These are phyloP conservation scores for Anthopleura sola DNA, from an alignment of 64 coral and sea anemone genomes.

Conservation along the genomic window DNA sequence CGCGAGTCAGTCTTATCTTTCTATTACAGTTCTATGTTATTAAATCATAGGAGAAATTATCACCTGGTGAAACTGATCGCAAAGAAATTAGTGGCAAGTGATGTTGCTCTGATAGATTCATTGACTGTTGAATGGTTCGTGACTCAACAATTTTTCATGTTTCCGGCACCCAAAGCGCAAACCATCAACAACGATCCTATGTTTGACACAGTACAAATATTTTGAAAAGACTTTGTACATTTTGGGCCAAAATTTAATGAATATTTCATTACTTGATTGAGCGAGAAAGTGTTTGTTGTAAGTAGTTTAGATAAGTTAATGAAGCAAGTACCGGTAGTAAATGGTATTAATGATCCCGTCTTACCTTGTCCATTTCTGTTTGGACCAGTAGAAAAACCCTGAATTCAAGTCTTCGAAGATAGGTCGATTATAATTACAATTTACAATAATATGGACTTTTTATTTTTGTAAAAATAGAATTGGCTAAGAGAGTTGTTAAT, in stretches of 20 bases:
- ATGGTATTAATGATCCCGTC: constrained; percentile 2
- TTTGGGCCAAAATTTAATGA: not conserved
- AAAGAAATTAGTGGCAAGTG: not conserved
- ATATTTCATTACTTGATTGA: constrained; percentile 16
- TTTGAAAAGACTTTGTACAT: constrained; percentile 14
- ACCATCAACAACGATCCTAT: not conserved
- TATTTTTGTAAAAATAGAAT: constrained; percentile 10
- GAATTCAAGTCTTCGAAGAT: not conserved
- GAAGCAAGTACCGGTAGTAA: constrained; percentile 13
- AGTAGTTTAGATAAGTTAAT: constrained; percentile 14
- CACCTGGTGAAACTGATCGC: not conserved
- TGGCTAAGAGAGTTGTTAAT: not conserved
- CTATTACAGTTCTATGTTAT: constrained; percentile 7
- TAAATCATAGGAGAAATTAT: not conserved
- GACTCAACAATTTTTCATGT: constrained; percentile 1
- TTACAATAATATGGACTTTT: not conserved
- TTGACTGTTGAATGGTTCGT: not conserved
- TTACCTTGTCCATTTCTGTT: not conserved
- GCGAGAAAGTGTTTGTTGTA: constrained; percentile 10
- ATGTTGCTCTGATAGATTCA: not conserved
- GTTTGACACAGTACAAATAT: constrained; percentile 14
- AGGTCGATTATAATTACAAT: not conserved
- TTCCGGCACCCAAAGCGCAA: constrained; percentile 6
- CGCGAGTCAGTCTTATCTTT: not conserved
- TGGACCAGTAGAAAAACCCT: not conserved